phyloP scores from a whole-genome alignment of 2,113 vertebrate species.

The Girardinichthys multiradiatus region DNA sequence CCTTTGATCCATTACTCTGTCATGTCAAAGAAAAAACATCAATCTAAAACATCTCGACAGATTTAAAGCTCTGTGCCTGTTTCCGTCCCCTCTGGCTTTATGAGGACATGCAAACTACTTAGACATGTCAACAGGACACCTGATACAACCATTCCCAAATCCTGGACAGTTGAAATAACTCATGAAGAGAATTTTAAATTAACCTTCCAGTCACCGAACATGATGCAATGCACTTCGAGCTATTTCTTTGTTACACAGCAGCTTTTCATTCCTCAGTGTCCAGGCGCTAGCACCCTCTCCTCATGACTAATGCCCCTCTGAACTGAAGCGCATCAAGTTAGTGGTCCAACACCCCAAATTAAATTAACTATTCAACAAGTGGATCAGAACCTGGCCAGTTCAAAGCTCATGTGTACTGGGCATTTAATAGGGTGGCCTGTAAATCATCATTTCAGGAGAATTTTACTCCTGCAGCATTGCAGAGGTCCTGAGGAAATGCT shows the following conservation, averaged over 20 bases:
- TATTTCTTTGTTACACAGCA: constrained; percentile 19
- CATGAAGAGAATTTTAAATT: constrained; percentile 1
- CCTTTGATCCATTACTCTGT: neutral
- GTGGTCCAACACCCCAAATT: constrained; percentile 39
- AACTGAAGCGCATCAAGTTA: constrained; percentile 34
- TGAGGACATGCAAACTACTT: neutral
- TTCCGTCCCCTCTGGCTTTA: neutral
- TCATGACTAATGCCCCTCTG: constrained; percentile 53
- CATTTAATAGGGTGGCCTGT: constrained; percentile 1
- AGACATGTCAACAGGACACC: constrained; percentile 3
- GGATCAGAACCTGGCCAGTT: constrained; percentile 40
- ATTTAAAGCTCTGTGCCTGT: neutral
- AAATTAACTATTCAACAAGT: constrained; percentile 51
- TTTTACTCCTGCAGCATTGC: constrained; percentile 18
- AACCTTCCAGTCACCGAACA: constrained; percentile 1
- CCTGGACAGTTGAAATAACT: neutral
- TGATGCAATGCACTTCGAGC: constrained; percentile 19
- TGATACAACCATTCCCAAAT: neutral
- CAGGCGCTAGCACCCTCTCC: constrained; percentile 22
- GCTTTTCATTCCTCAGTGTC: constrained; percentile 17
- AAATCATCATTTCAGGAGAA: constrained; percentile 5
- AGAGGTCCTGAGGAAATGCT: neutral
- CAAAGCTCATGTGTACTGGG: constrained; percentile 20
- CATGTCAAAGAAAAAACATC: neutral
- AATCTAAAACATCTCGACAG: neutral